These are phyloP conservation scores for Lamprologus speciosus DNA, from an alignment of 2,113 vertebrate species.

Conservation along the genomic window DNA sequence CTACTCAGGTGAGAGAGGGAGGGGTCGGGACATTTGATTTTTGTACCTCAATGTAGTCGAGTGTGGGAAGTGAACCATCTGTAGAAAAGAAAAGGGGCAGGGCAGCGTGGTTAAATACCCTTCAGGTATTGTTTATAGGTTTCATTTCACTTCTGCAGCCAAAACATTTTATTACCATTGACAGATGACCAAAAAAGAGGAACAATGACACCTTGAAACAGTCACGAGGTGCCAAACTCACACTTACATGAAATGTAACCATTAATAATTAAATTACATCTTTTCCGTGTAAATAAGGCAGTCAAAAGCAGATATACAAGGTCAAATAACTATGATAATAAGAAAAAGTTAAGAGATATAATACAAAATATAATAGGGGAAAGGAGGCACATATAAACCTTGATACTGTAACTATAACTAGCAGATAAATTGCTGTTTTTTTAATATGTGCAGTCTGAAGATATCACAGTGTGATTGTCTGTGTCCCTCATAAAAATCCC, in stretches of 20 bases:
- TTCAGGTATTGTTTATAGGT: slow-evolving; percentile 24
- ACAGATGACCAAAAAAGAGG: background rate
- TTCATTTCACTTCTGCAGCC: slow-evolving; percentile 8
- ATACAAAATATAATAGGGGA: background rate
- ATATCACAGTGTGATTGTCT: background rate
- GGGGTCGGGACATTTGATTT: slow-evolving; percentile 64
- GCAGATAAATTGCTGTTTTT: background rate
- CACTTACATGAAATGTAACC: background rate
- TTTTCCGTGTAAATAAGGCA: background rate
- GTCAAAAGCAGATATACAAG: background rate
- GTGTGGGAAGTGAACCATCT: slow-evolving; percentile 75
- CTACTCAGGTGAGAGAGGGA: slow-evolving; percentile 63
- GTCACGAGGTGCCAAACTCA: background rate
- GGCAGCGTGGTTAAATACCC: slow-evolving; percentile 69
- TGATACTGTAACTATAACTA: background rate
- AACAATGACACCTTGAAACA: background rate
- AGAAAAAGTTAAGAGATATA: background rate
- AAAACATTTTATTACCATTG: background rate
- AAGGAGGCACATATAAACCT: background rate
- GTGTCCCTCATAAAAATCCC: background rate
- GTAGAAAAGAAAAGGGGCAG: slow-evolving; percentile 74
- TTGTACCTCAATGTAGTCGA: slow-evolving; percentile 75
- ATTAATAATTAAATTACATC: background rate
- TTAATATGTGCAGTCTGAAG: background rate
- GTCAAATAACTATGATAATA: background rate